A percentile compares a stretch with the other conserved stretches of the same genome.
phyloP scores from a whole-genome alignment of 1,140 invertebrate species.

The Muscidifurax raptorellus region DNA sequence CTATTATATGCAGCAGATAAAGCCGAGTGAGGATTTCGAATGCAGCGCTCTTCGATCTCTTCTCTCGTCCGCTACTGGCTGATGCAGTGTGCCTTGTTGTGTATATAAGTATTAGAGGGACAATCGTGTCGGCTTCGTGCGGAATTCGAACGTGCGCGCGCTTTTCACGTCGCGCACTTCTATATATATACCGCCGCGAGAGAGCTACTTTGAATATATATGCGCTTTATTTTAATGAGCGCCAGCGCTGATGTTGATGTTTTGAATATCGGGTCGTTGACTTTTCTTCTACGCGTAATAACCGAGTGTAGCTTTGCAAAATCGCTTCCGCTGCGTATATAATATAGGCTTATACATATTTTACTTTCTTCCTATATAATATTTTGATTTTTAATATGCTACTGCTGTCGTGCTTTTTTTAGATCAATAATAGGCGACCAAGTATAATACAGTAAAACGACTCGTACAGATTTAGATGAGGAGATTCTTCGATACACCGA shows the following conservation, averaged over 20 bases:
- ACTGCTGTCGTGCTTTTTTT: too few relatives aligned
- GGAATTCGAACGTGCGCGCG: slow-evolving; percentile 32
- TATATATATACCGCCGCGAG: background rate
- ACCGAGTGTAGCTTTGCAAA: too few relatives aligned
- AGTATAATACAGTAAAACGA: too few relatives aligned
- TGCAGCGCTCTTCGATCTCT: background rate
- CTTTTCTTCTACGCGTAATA: background rate
- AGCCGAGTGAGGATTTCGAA: slow-evolving; percentile 21
- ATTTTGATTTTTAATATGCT: too few relatives aligned
- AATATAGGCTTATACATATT: too few relatives aligned
- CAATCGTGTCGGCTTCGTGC: slow-evolving; percentile 18
- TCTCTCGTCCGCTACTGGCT: background rate
- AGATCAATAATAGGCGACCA: too few relatives aligned
- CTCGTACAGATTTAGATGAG: too few relatives aligned
- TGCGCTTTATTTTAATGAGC: slow-evolving; percentile 38
- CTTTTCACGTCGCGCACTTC: background rate
- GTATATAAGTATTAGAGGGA: background rate
- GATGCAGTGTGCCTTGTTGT: background rate
- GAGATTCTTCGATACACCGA: too few relatives aligned
- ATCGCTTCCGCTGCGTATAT: too few relatives aligned
- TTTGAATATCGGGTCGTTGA: slow-evolving; percentile 16
- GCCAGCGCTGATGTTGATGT: background rate
- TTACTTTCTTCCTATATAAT: too few relatives aligned
- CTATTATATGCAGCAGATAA: slow-evolving; percentile 41
- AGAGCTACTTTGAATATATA: slow-evolving; percentile 39